Base-by-base conservation (phyloP, 1,140 invertebrate genomes). In the Monomorium pharaonis region DNA sequence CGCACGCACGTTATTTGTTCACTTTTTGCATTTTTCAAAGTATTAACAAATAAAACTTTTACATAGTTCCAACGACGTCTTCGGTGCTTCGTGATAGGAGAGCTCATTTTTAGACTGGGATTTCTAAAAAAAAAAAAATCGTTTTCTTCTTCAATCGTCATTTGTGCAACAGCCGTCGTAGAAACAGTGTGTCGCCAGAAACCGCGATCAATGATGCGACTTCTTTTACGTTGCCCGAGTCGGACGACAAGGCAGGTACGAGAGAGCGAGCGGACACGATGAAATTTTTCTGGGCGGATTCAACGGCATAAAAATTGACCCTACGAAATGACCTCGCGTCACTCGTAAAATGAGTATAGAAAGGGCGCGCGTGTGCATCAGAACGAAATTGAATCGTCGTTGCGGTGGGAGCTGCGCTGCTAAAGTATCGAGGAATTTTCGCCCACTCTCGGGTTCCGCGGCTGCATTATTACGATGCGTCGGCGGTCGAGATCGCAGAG, bases 341-440 rank as follows among this genome's bases (percentile, higher is more conserved):
- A 58, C 30, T 81, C 84, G 84, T 81, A 81, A 85, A 85, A 47
- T 56, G 84, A 78, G 42, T 69, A 80, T 47, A 54, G 21, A 80
- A 85, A 62, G 63, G 27, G 4, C 42, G 84, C 58, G 75, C 84
- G 62, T 24, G 21, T 85, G 76, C 49, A 63, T 69, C 47, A 58
- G 24, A 44, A 63, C 18, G 58, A 18, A 84, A 84, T 75, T 65
- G 70, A 75, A 44, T 54, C 81, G 56, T 76, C 47, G 63, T 63
- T n/a, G 42, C n/a, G 14, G 72, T 24, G 42, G 12, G 21, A 63
- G 37, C 60, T 76, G 56, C 42, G 47, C 58, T 21, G 56, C 27
- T 84, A 63, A 84, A 84, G 33, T 63, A 84, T 84, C 74, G 72
- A 84, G 72, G 56, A 76, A 77, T 84, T 77, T 62, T 24, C 60